Evolutionary conservation across 92 coral and sea anemone species (phyloP).

Genomic region (Zoanthus solanderi): DNA sequence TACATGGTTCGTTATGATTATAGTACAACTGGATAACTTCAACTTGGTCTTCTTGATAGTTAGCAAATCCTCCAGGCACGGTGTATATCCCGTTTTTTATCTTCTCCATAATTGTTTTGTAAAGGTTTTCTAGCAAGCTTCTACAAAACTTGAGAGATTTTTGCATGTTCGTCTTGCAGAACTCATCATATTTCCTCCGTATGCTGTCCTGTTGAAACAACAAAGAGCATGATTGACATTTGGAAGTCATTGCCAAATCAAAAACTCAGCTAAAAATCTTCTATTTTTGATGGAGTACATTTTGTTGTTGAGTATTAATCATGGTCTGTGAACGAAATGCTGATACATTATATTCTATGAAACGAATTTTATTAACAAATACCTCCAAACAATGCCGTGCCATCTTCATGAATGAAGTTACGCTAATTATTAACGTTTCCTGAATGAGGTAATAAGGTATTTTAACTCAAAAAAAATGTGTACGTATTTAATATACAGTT

Average conservation of each 20-base stretch:
- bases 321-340: no score
- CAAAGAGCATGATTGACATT: neutral
- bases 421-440: no score
- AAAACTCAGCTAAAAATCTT: neutral
- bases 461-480: no score
- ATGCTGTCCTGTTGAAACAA: neutral
- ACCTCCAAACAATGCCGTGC: no score
- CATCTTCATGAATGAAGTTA: no score
- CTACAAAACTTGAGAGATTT: constrained; percentile 19
- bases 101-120: neutral
- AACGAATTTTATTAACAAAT: no score
- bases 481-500: no score
- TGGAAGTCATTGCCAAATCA: neutral
- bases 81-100: constrained; percentile 26
- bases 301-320: no score
- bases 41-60: neutral
- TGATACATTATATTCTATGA: no score
- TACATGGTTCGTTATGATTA: neutral
- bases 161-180: neutral
- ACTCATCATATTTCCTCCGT: neutral
- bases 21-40: constrained; percentile 15
- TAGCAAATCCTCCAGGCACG: constrained; percentile 29
- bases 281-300: no score
- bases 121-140: neutral
- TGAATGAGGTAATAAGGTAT: no score